Evolutionary conservation across 1,140 invertebrate genomes (phyloP).

Genomic region (Drosophila kohkoa): DNA sequence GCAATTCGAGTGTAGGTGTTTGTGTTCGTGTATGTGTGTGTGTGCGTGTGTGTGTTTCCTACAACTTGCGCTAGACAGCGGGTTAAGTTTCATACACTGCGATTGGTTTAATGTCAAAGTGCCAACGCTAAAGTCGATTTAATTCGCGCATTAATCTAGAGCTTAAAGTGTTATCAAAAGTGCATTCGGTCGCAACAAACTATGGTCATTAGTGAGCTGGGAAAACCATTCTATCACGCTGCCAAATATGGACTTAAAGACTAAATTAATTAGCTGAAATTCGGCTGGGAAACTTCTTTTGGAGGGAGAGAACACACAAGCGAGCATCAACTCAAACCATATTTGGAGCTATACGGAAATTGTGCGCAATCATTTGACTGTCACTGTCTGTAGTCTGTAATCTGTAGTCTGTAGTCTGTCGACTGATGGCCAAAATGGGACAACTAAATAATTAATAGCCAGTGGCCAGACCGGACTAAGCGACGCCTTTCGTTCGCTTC

Average conservation of each 20-base stretch:
- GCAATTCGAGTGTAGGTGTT: neutral
- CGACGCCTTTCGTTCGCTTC: constrained; percentile 1
- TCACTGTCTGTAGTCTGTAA: constrained; percentile 7
- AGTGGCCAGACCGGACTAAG: neutral
- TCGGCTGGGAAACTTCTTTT: constrained; percentile 38
- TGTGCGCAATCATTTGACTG: constrained; percentile 23
- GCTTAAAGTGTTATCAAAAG: constrained; percentile 1
- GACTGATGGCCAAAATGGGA: constrained; percentile 47
- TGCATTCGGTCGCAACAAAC: neutral
- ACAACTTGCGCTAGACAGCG: neutral
- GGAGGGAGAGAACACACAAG: constrained; percentile 16
- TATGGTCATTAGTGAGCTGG: neutral
- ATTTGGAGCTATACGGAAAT: constrained; percentile 59
- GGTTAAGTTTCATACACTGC: neutral
- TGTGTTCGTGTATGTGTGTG: neutral
- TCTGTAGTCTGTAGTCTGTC: neutral
- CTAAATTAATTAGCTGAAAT: constrained; percentile 59
- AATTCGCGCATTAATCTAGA: neutral
- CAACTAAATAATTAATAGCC: constrained; percentile 36
- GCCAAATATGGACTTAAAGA: constrained; percentile 52
- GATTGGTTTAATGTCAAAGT: constrained; percentile 1
- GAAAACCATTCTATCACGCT: constrained; percentile 7
- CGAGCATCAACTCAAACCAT: constrained; percentile 33
- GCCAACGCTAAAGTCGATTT: neutral
- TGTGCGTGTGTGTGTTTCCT: neutral